These are phyloP conservation scores for Axis porcinus DNA, from an alignment of 2,113 vertebrate species.

Conservation along the genomic window DNA sequence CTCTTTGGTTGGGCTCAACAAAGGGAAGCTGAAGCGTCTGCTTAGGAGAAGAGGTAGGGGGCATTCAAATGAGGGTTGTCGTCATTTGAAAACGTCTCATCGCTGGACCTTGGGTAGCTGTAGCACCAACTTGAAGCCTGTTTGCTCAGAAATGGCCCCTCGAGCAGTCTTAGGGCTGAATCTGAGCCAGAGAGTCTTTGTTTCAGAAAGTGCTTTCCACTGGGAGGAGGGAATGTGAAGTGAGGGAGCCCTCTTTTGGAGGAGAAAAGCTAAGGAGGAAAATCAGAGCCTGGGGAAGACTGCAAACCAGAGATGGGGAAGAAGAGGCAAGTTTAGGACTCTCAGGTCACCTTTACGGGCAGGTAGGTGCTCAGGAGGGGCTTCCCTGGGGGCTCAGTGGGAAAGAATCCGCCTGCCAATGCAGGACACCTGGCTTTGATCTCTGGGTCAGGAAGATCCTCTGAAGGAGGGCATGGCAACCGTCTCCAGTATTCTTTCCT, in stretches of 20 bases:
- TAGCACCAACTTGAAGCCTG: neutral
- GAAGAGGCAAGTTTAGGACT: neutral
- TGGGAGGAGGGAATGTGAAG: neutral
- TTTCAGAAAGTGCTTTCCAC: neutral
- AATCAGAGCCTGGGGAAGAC: neutral
- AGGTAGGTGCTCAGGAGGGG: neutral
- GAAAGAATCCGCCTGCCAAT: neutral
- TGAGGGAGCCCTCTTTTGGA: slow-evolving; percentile 53
- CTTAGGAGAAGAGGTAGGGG: slow-evolving; percentile 65
- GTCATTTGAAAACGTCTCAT: slow-evolving; percentile 46
- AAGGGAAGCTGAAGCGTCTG: slow-evolving; percentile 57
- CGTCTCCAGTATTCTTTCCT: neutral
- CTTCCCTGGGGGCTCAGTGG: neutral
- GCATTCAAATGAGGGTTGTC: slow-evolving; percentile 67
- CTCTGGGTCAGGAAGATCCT: neutral
- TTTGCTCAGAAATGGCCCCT: slow-evolving; percentile 37
- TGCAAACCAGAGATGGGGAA: fast-evolving
- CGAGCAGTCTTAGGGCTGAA: slow-evolving; percentile 9
- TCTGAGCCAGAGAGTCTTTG: slow-evolving; percentile 36
- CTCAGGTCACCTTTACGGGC: neutral
- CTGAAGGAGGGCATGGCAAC: neutral
- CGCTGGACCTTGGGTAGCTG: slow-evolving; percentile 39
- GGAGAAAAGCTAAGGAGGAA: neutral
- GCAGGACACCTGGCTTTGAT: neutral
- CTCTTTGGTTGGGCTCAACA: slow-evolving; percentile 60